Evolutionary conservation across 1,140 invertebrate species (phyloP), one percentile per base, ranked within the genome.

Genomic region (Drosophila ananassae): DNA sequence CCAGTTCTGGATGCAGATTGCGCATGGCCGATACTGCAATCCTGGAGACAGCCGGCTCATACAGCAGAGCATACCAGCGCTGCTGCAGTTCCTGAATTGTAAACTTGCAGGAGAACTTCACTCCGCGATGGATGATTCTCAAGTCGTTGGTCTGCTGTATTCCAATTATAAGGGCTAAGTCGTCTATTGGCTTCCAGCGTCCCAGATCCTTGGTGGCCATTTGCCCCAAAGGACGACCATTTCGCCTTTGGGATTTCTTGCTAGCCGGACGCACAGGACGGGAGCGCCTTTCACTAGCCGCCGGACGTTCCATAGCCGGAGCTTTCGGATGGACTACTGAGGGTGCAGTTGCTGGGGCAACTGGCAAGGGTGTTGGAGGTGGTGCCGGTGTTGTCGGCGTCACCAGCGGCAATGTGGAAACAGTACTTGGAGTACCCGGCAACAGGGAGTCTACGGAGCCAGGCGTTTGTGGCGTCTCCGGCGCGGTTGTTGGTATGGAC

Each of bases 151-250:
- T 97, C 92, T 99, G 98, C 89, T 98, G 96, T 8, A 99, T 97
- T 72, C 97, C 97, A 77, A 97, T 95, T 66, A 99, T 98, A 1
- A 99, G 93, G 2, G 97, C 96, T 6, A 99, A 93, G 93, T 99
- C 99, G 94, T 99, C 99, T 30, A 97, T 96, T 12, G 98, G 97
- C 92, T 99, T 99, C 98, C 98, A 99, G 71, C 97, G 93, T 0
- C 98, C 98, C 9, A 99, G 92, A 93, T 98, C 97, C 93, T 98
- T 96, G 12, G 95, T 96, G 8, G 94, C 93, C 56, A 94, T 91
- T 73, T 95, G 94, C 81, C 93, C 94, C 54, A 95, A 91, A 28
- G 94, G 94, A n/a, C 94, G 93, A 24, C 93, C 94, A 59, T 94
- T 94, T 34, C 94, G 93, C 2, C 93, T 91, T 50, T 93, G 93